Conservation (phyloP, 2,797 vertebrate species). For the Phalloptychus januarius region DNA sequence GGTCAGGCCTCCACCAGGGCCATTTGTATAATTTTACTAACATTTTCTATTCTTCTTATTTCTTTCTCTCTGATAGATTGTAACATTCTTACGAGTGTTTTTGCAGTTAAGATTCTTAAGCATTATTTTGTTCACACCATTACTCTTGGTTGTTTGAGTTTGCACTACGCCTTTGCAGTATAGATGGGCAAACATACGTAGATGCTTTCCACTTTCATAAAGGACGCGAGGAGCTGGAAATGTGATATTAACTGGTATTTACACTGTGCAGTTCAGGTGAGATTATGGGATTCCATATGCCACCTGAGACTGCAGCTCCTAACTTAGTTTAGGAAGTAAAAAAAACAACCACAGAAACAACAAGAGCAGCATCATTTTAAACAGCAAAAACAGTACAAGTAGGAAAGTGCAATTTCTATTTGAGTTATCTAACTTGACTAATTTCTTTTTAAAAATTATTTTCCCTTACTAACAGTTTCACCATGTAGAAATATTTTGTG, state of each 20-base stretch:
- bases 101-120: background rate
- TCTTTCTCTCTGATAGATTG: background rate
- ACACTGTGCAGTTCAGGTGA: conserved; percentile 28
- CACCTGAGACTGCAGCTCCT: conserved; percentile 30
- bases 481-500: conserved; percentile 39
- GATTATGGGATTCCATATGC: conserved; percentile 38
- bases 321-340: conserved; percentile 26
- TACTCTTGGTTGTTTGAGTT: background rate
- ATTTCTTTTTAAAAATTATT: conserved; percentile 21
- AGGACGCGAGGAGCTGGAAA: background rate
- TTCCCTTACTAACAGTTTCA: conserved; percentile 33
- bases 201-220: conserved; percentile 2
- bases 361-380: background rate
- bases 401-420: conserved; percentile 7
- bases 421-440: background rate
- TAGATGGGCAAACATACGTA: conserved; percentile 15
- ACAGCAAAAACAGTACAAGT: conserved; percentile 14
- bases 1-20: background rate
- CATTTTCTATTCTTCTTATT: background rate
- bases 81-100: background rate
- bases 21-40: background rate
- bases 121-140: background rate
- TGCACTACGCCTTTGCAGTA: conserved; percentile 20
- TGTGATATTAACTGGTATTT: conserved; percentile 45
- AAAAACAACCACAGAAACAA: background rate